Conservation (phyloP, 2,888 invertebrate species). For the Rhimphoctona megacephalus region DNA sequence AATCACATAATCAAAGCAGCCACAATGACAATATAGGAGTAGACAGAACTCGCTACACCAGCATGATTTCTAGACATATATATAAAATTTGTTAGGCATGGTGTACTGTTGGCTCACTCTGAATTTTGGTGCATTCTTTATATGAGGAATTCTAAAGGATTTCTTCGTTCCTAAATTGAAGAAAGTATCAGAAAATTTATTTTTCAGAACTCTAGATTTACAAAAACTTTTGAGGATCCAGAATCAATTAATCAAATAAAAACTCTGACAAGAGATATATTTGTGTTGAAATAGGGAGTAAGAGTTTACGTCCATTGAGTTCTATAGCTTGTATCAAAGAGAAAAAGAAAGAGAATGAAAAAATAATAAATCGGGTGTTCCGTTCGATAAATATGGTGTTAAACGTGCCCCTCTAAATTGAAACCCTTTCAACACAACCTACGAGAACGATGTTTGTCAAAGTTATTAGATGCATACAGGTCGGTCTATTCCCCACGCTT, state of each 20-base stretch:
- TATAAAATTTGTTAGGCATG: background rate
- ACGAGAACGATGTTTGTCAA: constrained; percentile 47
- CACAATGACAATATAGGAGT: background rate
- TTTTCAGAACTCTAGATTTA: background rate
- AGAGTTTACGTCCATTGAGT: constrained; percentile 3
- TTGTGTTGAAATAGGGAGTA: constrained; percentile 25
- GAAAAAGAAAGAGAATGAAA: no score
- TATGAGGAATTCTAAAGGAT: background rate
- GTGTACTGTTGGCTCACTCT: background rate
- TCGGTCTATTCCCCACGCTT: background rate
- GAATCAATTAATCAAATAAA: background rate
- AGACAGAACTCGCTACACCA: background rate
- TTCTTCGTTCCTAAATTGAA: background rate
- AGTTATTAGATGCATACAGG: constrained; percentile 43
- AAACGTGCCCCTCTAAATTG: constrained; percentile 10
- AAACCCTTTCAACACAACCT: constrained; percentile 2
- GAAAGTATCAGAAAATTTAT: background rate
- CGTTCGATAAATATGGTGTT: constrained; percentile 32
- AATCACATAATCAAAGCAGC: constrained; percentile 1
- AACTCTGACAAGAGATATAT: background rate
- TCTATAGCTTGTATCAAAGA: constrained; percentile 29
- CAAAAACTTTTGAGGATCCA: background rate
- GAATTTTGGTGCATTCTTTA: background rate
- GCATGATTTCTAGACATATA: background rate
- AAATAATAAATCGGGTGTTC: constrained; percentile 3